Percentiles rank a stretch among this genome's conserved stretches.
Conservation (phyloP, 1,140 invertebrate genomes). For the Temnothorax longispinosus region DNA sequence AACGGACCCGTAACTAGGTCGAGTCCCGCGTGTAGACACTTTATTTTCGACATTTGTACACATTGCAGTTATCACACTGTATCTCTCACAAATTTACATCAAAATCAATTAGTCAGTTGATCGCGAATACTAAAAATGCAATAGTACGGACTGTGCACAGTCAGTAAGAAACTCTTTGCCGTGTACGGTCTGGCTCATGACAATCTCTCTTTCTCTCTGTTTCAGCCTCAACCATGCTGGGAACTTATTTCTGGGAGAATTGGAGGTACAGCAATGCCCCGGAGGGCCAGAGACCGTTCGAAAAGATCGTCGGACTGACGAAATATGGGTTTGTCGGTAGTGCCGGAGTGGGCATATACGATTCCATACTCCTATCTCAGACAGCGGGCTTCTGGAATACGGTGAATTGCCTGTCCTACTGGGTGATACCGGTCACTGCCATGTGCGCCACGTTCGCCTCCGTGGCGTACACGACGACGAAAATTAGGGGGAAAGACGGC, state of each 20-base stretch:
- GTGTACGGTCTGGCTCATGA: neutral
- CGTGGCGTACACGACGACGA: slow-evolving; percentile 87
- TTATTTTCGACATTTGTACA: neutral
- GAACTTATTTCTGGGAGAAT: neutral
- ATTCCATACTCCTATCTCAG: slow-evolving; percentile 87
- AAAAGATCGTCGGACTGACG: slow-evolving; percentile 88
- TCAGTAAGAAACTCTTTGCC: neutral
- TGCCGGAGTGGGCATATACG: slow-evolving; percentile 81
- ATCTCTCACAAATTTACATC: neutral
- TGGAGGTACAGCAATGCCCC: slow-evolving; percentile 89
- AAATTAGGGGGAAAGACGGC: slow-evolving; percentile 89
- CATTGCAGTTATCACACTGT: neutral
- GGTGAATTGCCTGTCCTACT: slow-evolving; percentile 85
- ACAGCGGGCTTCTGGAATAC: slow-evolving; percentile 85
- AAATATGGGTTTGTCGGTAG: slow-evolving; percentile 87
- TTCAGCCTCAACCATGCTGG: slow-evolving; percentile 17
- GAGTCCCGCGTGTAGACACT: neutral
- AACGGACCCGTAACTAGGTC: neutral
- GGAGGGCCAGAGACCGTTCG: slow-evolving; percentile 89
- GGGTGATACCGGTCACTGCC: slow-evolving; percentile 87
- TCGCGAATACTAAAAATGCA: neutral
- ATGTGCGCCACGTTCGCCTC: slow-evolving; percentile 89
- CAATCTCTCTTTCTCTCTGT: neutral
- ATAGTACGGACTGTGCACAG: neutral
- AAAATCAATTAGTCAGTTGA: neutral